Evolutionary conservation across 2,113 vertebrate species (phyloP), one percentile per base, ranked within the genome.

Genomic region (Lagenorhynchus albirostris): DNA sequence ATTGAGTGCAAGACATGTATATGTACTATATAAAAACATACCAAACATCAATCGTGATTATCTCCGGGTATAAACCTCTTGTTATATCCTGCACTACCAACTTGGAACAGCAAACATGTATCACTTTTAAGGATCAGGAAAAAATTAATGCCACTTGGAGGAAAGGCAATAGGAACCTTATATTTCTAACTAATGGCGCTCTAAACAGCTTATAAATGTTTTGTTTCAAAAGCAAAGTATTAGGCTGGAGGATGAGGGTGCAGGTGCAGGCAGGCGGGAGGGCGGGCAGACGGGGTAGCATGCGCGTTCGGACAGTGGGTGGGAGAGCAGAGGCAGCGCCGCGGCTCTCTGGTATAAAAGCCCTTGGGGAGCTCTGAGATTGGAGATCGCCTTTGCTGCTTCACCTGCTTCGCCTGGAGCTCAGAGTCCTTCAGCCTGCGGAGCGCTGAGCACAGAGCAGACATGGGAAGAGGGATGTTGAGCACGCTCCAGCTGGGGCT

Each of bases 321-420:
- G 60, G 2, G 76, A 5, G 50, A 23, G 50, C 20, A 25, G 18
- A 79, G 17, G 31, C 1, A 47, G 17, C 5, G 74, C 47, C 18
- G 1, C 31, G 10, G 15, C 44, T 23, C 20, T 13, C 60, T 2
- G 44, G 36, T 41, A 62, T 58, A 81, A 86, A 95, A 97, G 31
- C 13, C 8, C 1, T 3, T 0, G 23, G 5, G 1, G 4, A 1
- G 1, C 0, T 12, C 0, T 8, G 47, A 11, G 47, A 36, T 58
- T n/a, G 0, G 31, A 23, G 2, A 1, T 8, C 0, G 10, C 3
- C 0, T 18, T 15, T 8, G 21, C 21, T 25, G 53, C 17, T 53
- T 47, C 5, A 5, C 73, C 55, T 1, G 87, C 33, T 0, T 50
- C 21, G 1, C 33, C 9, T 1, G n/a, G 15, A 8, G 17, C 84